phyloP scores from a whole-genome alignment of 30 jellyfish, hydroid and myxozoan species.

The Calvadosia cruxmelitensis region DNA sequence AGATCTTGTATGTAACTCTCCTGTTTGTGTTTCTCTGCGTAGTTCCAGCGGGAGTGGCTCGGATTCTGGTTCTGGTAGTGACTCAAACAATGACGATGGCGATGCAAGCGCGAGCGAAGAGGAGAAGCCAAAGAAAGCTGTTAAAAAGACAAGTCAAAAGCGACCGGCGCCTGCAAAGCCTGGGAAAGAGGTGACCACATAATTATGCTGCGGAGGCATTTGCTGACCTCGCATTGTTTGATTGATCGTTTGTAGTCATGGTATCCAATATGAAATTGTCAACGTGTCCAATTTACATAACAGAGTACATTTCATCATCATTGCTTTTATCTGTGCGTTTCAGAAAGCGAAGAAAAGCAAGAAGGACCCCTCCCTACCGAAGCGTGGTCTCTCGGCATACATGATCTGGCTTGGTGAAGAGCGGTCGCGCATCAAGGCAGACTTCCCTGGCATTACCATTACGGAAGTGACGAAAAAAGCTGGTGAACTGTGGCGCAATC shows the following conservation, averaged over 20 bases:
- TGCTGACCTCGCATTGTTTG: too few species aligned
- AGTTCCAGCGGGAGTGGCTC: too few species aligned
- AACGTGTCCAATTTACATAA: too few species aligned
- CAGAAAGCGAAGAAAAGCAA: slow-evolving; percentile 25
- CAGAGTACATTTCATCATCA: too few species aligned
- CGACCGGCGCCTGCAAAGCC: neutral
- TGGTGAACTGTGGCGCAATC: slow-evolving; percentile 62
- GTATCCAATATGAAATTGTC: too few species aligned
- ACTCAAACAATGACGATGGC: too few species aligned
- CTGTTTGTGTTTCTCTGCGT: too few species aligned
- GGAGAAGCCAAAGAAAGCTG: neutral
- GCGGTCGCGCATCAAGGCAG: slow-evolving; percentile 52
- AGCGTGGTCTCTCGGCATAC: slow-evolving; percentile 68
- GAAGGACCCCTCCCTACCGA: slow-evolving; percentile 73
- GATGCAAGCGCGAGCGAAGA: neutral
- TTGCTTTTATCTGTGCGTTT: too few species aligned
- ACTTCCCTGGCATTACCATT: slow-evolving; percentile 69
- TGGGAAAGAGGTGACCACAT: neutral
- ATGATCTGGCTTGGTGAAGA: slow-evolving; percentile 53
- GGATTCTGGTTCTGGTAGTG: too few species aligned
- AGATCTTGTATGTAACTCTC: too few species aligned
- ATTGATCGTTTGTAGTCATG: too few species aligned
- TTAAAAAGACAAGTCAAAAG: neutral
- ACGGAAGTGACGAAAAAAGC: slow-evolving; percentile 81
- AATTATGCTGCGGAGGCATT: too few species aligned